Percentiles rank a stretch among this genome's conserved stretches.
phyloP scores from a whole-genome alignment of 1,140 invertebrate species.

The Watersipora subatra region DNA sequence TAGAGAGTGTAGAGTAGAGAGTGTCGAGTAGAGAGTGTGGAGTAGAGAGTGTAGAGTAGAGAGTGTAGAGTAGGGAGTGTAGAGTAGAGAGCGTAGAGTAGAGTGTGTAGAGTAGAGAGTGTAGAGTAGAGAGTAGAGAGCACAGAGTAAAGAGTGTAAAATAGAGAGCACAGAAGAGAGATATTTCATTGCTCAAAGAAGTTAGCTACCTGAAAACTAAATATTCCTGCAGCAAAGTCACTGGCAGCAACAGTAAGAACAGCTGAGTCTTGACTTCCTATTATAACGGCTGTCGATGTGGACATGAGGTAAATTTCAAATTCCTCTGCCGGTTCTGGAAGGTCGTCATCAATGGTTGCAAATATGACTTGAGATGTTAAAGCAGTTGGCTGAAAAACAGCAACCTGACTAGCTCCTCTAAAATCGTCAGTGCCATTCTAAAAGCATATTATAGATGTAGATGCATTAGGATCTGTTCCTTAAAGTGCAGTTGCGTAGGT shows the following conservation, averaged over 20 bases:
- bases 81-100: not conserved
- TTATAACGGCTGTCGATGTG: not conserved
- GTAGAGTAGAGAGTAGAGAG: not conserved
- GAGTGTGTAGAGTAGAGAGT: not conserved
- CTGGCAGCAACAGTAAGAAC: not conserved
- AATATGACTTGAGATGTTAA: conserved; percentile 19
- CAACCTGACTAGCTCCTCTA: conserved; percentile 5
- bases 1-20: not conserved
- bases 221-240: not conserved
- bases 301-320: conserved; percentile 16
- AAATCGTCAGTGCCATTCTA: conserved; percentile 7
- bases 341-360: conserved; percentile 25
- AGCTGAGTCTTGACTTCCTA: not conserved
- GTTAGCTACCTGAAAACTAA: not conserved
- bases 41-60: not conserved
- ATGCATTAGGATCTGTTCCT: not conserved
- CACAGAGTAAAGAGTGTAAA: not conserved
- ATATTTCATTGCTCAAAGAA: no score
- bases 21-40: not conserved
- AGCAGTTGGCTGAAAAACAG: conserved; percentile 4
- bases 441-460: not conserved
- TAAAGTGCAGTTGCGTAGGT: not conserved
- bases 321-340: conserved; percentile 26
- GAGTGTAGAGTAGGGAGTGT: not conserved
- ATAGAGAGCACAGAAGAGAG: not conserved